Percentiles rank a stretch among this genome's conserved stretches.
Evolutionary conservation across 2,797 vertebrate species (phyloP).

Genomic region (Megaceryle alcyon): DNA sequence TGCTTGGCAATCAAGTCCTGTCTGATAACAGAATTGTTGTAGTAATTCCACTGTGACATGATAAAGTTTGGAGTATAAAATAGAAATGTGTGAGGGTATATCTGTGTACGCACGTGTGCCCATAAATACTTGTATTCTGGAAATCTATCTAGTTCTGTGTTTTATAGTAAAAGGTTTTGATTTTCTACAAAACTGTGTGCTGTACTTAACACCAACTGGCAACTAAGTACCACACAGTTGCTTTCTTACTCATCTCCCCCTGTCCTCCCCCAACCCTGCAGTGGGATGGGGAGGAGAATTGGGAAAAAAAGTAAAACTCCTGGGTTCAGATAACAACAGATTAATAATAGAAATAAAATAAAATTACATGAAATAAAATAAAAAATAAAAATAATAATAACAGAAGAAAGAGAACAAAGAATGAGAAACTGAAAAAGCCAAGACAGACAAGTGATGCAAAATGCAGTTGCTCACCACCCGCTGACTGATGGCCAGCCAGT

Average conservation of each 20-base stretch:
- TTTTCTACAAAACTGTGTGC: not conserved
- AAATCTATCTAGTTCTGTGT: not conserved
- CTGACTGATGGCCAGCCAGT: not conserved
- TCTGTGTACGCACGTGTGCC: not conserved
- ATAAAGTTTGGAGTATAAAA: not conserved
- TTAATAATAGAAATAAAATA: not conserved
- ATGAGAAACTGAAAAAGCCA: not conserved
- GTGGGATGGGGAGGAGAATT: not conserved
- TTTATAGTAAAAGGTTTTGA: not conserved
- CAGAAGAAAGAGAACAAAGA: not conserved
- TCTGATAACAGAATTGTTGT: not conserved
- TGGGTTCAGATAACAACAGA: not conserved
- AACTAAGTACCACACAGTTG: not conserved
- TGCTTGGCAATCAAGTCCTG: not conserved
- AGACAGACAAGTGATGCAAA: not conserved
- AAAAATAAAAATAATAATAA: too few relatives aligned
- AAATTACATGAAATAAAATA: too few relatives aligned
- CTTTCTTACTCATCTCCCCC: not conserved
- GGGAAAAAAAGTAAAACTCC: not conserved
- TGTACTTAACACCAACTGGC: not conserved
- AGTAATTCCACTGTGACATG: not conserved
- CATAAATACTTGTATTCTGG: not conserved
- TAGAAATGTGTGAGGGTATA: not conserved
- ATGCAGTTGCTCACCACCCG: not conserved
- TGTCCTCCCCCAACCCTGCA: too few relatives aligned